These are phyloP conservation scores for Spondyliosoma cantharus DNA, from an alignment of 2,797 vertebrate species.

Conservation along the genomic window DNA sequence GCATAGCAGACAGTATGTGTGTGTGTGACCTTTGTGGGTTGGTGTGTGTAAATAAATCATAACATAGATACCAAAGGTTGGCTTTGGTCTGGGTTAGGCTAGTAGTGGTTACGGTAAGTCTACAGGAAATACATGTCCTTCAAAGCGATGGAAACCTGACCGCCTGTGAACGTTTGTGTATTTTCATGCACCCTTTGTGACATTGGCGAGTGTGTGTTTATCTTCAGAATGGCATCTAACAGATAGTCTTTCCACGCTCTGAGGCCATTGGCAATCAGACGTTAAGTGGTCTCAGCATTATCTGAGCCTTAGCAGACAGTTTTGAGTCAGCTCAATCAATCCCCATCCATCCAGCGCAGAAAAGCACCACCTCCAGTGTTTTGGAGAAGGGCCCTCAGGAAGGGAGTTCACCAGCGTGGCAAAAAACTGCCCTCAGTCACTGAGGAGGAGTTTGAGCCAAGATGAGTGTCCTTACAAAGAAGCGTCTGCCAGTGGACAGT, in stretches of 20 bases:
- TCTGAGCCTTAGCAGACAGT: conserved; percentile 70
- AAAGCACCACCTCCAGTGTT: conserved; percentile 53
- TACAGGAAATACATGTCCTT: too few species aligned
- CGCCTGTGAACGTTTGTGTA: not conserved
- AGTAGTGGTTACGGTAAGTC: too few species aligned
- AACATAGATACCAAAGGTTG: too few species aligned
- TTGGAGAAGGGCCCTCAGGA: conserved; percentile 43
- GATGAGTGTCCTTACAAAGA: conserved; percentile 6
- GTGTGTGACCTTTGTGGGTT: not conserved
- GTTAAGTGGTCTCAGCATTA: conserved; percentile 78
- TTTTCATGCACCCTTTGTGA: conserved; percentile 30
- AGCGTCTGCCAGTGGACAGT: not conserved
- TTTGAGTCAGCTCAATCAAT: conserved; percentile 80
- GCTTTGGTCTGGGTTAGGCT: too few species aligned
- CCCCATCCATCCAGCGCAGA: conserved; percentile 52
- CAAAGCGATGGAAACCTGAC: too few species aligned
- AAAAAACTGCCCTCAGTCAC: conserved; percentile 41
- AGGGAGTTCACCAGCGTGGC: conserved; percentile 50
- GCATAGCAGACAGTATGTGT: not conserved
- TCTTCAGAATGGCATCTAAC: conserved; percentile 38
- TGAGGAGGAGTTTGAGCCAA: conserved; percentile 40
- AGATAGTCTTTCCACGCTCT: conserved; percentile 59
- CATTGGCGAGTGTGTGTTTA: conserved; percentile 32
- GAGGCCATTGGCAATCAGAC: conserved; percentile 53
- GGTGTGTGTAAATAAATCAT: too few species aligned